Evolutionary conservation across 2,113 vertebrate genomes (phyloP).

Genomic region (Hoplias malabaricus): DNA sequence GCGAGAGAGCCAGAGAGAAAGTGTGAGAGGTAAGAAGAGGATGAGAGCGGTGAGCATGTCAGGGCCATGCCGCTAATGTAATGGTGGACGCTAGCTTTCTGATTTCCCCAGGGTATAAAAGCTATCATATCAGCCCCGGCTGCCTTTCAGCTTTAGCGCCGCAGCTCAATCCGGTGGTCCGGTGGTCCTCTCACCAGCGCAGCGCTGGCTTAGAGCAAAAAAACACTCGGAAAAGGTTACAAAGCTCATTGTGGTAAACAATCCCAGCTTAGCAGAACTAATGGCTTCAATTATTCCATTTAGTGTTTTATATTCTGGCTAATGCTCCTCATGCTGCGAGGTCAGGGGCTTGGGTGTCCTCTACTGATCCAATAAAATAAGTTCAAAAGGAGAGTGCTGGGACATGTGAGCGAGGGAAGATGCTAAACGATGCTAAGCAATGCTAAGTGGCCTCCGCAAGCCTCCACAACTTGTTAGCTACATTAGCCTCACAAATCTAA

Average conservation of each 20-base stretch:
- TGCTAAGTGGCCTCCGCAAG: too few relatives aligned
- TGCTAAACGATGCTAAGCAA: too few relatives aligned
- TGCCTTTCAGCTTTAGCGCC: slow-evolving; percentile 58
- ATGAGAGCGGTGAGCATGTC: slow-evolving; percentile 37
- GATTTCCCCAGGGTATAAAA: slow-evolving; percentile 60
- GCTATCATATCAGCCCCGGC: slow-evolving; percentile 57
- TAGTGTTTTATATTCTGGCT: neutral
- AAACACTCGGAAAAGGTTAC: neutral
- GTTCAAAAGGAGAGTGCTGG: neutral
- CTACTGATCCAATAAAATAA: neutral
- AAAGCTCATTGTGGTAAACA: neutral
- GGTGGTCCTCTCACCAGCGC: neutral
- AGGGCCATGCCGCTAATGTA: slow-evolving; percentile 39
- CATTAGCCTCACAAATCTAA: too few relatives aligned
- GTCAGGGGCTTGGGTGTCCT: neutral
- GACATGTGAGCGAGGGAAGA: too few relatives aligned
- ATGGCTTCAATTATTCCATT: neutral
- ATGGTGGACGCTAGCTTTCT: slow-evolving; percentile 40
- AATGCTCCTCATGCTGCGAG: neutral
- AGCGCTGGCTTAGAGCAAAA: neutral
- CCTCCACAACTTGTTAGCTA: too few relatives aligned
- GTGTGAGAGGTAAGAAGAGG: slow-evolving; percentile 53
- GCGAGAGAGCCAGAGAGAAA: too few relatives aligned
- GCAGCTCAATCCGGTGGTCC: slow-evolving; percentile 54
- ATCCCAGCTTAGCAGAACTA: neutral